Evolutionary conservation across 2,797 vertebrate genomes (phyloP).

Genomic region (Rhinichthys osculus): DNA sequence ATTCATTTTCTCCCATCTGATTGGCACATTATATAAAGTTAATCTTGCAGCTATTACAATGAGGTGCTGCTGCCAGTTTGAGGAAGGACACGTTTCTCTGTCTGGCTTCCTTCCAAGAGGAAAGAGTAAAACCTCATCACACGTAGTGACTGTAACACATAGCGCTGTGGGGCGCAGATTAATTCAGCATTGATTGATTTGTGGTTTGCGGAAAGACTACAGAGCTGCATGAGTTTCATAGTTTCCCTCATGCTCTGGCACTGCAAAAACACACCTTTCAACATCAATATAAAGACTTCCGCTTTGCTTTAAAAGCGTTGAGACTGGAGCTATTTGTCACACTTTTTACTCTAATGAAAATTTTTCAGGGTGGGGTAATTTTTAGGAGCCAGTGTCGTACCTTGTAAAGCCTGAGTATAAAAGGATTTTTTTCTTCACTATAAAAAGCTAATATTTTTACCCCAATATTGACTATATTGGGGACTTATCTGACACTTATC

Average conservation of each 20-base stretch:
- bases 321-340: background rate
- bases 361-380: background rate
- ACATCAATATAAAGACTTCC: background rate
- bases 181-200: constrained; percentile 49
- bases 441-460: background rate
- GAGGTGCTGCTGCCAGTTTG: constrained; percentile 17
- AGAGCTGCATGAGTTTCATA: constrained; percentile 27
- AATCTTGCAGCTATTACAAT: background rate
- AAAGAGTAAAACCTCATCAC: constrained; percentile 43
- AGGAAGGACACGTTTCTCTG: constrained; percentile 29
- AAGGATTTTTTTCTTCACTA: background rate
- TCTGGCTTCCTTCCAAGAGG: constrained; percentile 33
- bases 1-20: background rate
- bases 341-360: background rate
- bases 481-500: background rate
- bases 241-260: background rate
- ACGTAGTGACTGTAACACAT: background rate
- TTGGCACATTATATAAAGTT: constrained; percentile 20
- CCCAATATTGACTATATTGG: background rate
- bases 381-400: background rate
- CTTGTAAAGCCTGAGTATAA: background rate
- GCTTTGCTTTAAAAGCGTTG: background rate
- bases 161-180: constrained; percentile 1
- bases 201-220: constrained; percentile 25
- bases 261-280: constrained; percentile 8